Percentiles rank a stretch among this genome's conserved stretches.
Evolutionary conservation across 2,797 vertebrate genomes (phyloP).

Genomic region (Brachymystax lenok): DNA sequence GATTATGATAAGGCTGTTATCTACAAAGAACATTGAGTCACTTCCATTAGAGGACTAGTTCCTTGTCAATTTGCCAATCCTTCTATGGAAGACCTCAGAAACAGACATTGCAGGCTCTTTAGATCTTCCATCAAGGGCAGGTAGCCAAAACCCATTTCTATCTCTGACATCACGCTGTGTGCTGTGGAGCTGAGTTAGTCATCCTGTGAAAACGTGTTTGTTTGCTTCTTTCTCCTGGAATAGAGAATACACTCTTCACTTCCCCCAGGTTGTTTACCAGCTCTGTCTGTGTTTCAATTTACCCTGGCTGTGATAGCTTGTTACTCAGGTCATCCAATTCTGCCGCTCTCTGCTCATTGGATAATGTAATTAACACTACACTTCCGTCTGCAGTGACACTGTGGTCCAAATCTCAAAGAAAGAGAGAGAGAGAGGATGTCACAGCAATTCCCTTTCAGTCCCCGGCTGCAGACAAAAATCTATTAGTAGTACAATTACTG

Average conservation of each 20-base stretch:
- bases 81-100: neutral
- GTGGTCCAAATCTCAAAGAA: neutral
- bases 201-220: neutral
- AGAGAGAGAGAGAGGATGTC: neutral
- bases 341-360: neutral
- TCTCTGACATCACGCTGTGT: neutral
- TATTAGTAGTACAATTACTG: neutral
- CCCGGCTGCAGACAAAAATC: slow-evolving; percentile 1
- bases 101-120: neutral
- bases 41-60: neutral
- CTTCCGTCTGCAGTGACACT: neutral
- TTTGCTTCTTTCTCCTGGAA: neutral
- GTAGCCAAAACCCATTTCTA: neutral
- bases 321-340: neutral
- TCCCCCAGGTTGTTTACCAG: neutral
- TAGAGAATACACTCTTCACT: neutral
- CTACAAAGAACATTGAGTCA: neutral
- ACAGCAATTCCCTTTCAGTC: neutral
- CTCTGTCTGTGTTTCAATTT: neutral
- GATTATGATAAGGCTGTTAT: neutral
- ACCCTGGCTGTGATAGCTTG: neutral
- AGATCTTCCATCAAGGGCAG: neutral
- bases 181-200: neutral
- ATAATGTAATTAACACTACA: neutral
- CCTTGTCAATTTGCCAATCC: neutral